Base-by-base conservation (phyloP, 2,113 vertebrate genomes). In the Channa argus region DNA sequence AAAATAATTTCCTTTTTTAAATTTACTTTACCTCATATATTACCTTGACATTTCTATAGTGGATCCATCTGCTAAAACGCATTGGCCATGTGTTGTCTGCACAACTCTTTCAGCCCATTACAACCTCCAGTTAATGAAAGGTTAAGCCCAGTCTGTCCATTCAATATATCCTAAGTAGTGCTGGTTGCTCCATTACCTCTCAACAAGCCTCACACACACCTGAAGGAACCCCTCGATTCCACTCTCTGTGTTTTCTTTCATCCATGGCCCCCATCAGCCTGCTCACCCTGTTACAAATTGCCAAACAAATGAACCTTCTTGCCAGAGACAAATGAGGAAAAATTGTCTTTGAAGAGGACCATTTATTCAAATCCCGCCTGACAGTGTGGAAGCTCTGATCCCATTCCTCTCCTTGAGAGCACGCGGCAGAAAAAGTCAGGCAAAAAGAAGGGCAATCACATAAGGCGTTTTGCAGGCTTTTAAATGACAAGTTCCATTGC, bases 301-400 rank as follows among this genome's bases (percentile, higher is more conserved):
- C 76, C 84, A 90, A 89, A 90, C 86, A 92, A 93, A 92, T 91
- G 85, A 92, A 92, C 83, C 92, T 53, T 80, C 77, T 71, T 63
- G 43, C 87, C 58, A 71, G 73, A 87, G 76, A 89, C 86, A 91
- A 93, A 92, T 92, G 86, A 92, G 88, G 83, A 93, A 89, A 88
- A 92, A 91, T 91, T 36, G 85, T 77, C 85, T 84, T 89, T 89
- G 87, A 91, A 88, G 76, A 80, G 63, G 67, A 71, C 73, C 86
- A 87, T 93, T 91, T 90, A 91, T 92, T 92, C 59, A 89, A 88
- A 92, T 93, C 88, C 85, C 58, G 43, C 54, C 77, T 86, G 92
- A 83, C 85, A 87, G 76, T 55, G 56, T 52, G 38, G 74, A 88
- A 85, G 89, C 84, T 85, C 80, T 83, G 88, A 92, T 89, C 83